Evolutionary conservation across 1,140 invertebrate species (phyloP).

Genomic region (Chymomyza costata): DNA sequence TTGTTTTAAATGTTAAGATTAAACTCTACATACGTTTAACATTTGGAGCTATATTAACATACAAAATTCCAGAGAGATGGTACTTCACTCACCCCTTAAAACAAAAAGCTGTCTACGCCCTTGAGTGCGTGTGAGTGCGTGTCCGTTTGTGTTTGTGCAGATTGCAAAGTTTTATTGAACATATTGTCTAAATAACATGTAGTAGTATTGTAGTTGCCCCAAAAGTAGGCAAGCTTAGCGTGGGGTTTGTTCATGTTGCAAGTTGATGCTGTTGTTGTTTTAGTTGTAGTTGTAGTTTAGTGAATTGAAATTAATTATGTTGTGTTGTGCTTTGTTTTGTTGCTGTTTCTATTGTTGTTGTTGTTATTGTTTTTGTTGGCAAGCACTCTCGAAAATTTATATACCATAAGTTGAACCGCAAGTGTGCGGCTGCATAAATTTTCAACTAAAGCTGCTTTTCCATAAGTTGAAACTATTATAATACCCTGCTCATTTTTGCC

Average conservation of each 20-base stretch:
- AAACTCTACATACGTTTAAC: too few species aligned
- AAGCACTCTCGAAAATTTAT: conserved; percentile 46
- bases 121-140: conserved; percentile 5
- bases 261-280: not conserved
- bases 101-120: too few species aligned
- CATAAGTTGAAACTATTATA: too few species aligned
- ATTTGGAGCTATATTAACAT: too few species aligned
- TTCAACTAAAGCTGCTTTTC: too few species aligned
- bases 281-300: conserved; percentile 12
- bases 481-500: too few species aligned
- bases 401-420: conserved; percentile 60
- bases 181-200: conserved; percentile 66
- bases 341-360: not conserved
- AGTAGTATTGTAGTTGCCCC: too few species aligned
- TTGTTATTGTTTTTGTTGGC: conserved; percentile 23
- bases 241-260: not conserved
- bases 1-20: too few species aligned
- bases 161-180: conserved; percentile 64
- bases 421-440: conserved; percentile 40
- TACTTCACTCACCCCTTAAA: too few species aligned
- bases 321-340: too few species aligned
- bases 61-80: too few species aligned
- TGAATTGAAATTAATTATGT: conserved; percentile 71
- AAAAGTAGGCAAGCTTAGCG: conserved; percentile 22
- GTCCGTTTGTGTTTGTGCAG: conserved; percentile 10